Evolutionary conservation across 2,797 vertebrate species (phyloP), one percentile per base, ranked within the genome.

Genomic region (Jordanella pulchra): DNA sequence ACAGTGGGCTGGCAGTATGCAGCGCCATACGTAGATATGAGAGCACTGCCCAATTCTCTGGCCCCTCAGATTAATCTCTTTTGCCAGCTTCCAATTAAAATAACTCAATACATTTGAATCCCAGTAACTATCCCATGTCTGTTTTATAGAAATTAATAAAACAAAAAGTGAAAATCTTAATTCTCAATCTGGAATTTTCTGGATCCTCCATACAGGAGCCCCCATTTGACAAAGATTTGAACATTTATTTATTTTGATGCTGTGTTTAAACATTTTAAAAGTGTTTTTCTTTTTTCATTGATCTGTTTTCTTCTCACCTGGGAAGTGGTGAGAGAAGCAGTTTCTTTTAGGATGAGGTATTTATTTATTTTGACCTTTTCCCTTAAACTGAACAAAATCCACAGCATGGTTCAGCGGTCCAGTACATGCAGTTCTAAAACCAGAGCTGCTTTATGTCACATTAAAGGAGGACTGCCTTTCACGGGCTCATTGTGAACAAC

Each of bases 381-480:
- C 32, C 18, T 58, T 32, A 39, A 12, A 23, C 1, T 4, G 32
- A 61, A 42, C 58, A 39, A 2, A 23, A n/a, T 13, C 21, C 32
- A 14, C 23, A n/a, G 3, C 12, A 21, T 14, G 35, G 58, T 39
- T 60, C 3, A 11, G 39, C 58, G 39, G 30, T 42, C 23, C 58
- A 61, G 58, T n/a, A 61, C 58, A 61, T 61, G 32, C 5, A 42
- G 58, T 61, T 23, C 58, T 42, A 35, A 42, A 39, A 23, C 58
- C 12, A 39, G 21, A 61, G 39, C 58, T 42, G 58, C n/a, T n/a
- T 61, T 42, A 42, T 61, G 32, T 39, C 32, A 39, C 21, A 42
- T 35, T 61, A n/a, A 61, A 61, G 58, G 58, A 61, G 58, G 58
- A 61, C 58, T 61, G 35, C 32, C 35, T 42, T 12, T n/a, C n/a